Base-by-base conservation (phyloP, 2,797 vertebrate genomes). In the Buphagus erythrorhynchus region DNA sequence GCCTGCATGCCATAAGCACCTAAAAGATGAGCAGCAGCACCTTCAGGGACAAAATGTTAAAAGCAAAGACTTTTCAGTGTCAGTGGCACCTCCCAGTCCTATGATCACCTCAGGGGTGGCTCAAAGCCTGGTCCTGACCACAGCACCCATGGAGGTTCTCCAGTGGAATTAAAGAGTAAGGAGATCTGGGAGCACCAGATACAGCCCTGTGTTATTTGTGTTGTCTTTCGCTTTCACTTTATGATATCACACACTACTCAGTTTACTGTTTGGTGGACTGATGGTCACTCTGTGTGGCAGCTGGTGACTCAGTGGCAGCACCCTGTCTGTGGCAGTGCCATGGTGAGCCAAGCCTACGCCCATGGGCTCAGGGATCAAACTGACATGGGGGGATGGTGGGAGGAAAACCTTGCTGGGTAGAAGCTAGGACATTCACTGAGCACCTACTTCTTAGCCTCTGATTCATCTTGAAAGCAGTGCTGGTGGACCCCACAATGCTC, bases 221-320 rank as follows among this genome's bases (percentile, higher is more conserved):
- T 21, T 90, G 54, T 25, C 40, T 93, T 92, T 78, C 74, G 21
- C 42, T 78, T 91, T 82, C 78, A 45, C 29, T 76, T 93, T 79
- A 63, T 76, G 31, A 2, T 68, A 55, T 51, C 52, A 84, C 49
- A 42, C 38, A 86, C 91, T 76, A 66, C 24, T 87, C 91, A 65
- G 43, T 73, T 92, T 84, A 92, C 79, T 82, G 52, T 71, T 25
- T 58, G 62, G 15, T 38, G 35, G 28, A 58, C 9, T 36, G 14
- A 61, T 4, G 3, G 22, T 68, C 0, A 2, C 15, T 40, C 52
- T 63, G 59, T 0, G 0, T 13, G 15, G 33, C 2, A 3, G 33
- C 35, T 55, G 54, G 35, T 87, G 84, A 71, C 58, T 91, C 21
- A 6, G 1, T 9, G 38, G 59, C 58, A 91, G 42, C 0, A 1